These are phyloP conservation scores for Thamnaconus septentrionalis DNA, from an alignment of 2,113 vertebrate species.

Conservation along the genomic window DNA sequence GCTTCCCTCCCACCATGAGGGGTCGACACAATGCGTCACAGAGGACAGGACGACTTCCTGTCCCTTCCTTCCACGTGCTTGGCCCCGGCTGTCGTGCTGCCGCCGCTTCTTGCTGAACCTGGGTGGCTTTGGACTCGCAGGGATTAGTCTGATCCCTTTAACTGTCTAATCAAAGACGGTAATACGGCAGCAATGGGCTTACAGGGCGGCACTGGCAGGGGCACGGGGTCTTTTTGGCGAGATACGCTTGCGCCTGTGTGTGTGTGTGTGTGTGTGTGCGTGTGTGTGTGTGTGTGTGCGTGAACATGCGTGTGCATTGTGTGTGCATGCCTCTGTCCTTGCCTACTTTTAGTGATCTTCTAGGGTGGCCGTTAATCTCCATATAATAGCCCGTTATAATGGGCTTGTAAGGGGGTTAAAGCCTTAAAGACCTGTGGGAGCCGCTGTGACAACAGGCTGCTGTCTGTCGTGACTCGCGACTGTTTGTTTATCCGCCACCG, in stretches of 20 bases:
- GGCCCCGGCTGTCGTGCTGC: conserved; percentile 8
- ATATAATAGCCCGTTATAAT: conserved; percentile 50
- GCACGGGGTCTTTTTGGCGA: conserved; percentile 21
- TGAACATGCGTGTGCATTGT: conserved; percentile 1
- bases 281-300: neutral
- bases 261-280: neutral
- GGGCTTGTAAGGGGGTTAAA: conserved; percentile 30
- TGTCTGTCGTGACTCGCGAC: neutral
- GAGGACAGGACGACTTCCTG: neutral
- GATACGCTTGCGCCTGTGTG: conserved; percentile 4
- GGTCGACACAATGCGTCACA: too few relatives aligned
- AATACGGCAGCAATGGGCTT: conserved; percentile 57
- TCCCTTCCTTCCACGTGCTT: conserved; percentile 33
- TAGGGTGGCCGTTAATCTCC: conserved; percentile 27
- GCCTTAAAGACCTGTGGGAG: conserved; percentile 31
- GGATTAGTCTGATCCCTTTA: conserved; percentile 74
- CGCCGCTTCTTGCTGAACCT: conserved; percentile 16
- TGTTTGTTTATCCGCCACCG: conserved; percentile 8
- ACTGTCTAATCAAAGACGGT: conserved; percentile 68
- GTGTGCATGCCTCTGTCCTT: conserved; percentile 1
- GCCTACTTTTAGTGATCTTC: conserved; percentile 8
- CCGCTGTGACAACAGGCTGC: neutral
- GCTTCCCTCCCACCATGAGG: too few relatives aligned
- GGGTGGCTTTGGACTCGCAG: conserved; percentile 27
- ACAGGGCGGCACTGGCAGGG: conserved; percentile 16